Conservation (phyloP, 2,797 vertebrate species). For the Arnoldichthys spilopterus region DNA sequence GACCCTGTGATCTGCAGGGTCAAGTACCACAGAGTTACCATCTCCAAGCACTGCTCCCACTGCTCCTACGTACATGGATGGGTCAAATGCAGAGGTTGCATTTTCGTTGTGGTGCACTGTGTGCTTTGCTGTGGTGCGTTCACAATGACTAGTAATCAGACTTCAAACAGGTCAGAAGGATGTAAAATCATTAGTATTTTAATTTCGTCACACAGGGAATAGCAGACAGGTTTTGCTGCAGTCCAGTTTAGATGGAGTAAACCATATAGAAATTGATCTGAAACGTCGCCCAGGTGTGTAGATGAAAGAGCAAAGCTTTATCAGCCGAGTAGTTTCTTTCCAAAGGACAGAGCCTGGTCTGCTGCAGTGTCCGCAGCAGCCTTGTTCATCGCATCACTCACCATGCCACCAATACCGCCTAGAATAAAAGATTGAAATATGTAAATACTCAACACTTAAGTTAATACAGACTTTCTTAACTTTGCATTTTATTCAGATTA, state of each 20-base stretch:
- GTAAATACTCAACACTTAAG: not conserved
- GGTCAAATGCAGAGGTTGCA: too few species aligned
- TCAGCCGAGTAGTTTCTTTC: constrained; percentile 45
- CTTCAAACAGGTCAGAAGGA: not conserved
- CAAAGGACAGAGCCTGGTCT: constrained; percentile 8
- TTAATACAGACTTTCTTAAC: not conserved
- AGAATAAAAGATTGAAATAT: not conserved
- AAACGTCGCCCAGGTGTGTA: not conserved
- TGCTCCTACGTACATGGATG: too few species aligned
- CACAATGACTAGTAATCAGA: not conserved
- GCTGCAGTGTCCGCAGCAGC: constrained; percentile 30
- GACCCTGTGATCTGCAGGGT: too few species aligned
- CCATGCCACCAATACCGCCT: constrained; percentile 31
- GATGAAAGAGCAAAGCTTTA: not conserved
- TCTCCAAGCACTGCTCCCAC: too few species aligned
- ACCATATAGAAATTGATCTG: not conserved
- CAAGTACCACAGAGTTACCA: too few species aligned
- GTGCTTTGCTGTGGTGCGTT: not conserved
- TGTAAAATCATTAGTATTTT: constrained; percentile 4
- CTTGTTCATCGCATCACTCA: constrained; percentile 32
- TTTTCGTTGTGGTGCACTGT: too few species aligned
- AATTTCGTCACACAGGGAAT: not conserved
- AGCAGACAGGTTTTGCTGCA: too few species aligned
- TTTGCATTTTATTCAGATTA: too few species aligned
- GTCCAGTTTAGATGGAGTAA: not conserved